Evolutionary conservation across 2,113 vertebrate genomes (phyloP).

Genomic region (Struthio camelus): DNA sequence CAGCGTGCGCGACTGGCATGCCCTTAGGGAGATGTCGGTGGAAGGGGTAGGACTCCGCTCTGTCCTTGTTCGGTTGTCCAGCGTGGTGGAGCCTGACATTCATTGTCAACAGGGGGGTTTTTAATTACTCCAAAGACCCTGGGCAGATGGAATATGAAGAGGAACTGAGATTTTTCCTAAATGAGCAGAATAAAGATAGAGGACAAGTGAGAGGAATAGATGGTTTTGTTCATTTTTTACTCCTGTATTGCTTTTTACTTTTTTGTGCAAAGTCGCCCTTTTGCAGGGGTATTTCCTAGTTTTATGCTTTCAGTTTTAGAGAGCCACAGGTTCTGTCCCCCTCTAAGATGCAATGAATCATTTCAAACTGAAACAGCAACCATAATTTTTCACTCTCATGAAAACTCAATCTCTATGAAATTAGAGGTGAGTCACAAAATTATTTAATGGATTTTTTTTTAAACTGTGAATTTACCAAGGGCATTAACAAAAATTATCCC

Average conservation of each 20-base stretch:
- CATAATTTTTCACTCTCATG: not conserved
- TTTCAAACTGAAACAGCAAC: not conserved
- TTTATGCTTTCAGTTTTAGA: not conserved
- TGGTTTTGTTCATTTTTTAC: not conserved
- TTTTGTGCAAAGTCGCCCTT: not conserved
- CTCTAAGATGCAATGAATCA: not conserved
- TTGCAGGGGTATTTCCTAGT: not conserved
- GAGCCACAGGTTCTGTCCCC: not conserved
- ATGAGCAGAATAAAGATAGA: not conserved
- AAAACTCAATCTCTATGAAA: not conserved
- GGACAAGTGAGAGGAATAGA: not conserved
- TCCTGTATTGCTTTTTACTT: not conserved
- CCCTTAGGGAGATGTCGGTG: not conserved
- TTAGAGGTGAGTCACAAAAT: not conserved
- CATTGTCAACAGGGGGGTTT: not conserved
- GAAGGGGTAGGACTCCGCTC: not conserved
- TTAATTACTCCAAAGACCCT: not conserved
- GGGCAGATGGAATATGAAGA: not conserved
- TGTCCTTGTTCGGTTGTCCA: not conserved
- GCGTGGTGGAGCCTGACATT: not conserved
- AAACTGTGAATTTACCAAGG: not conserved
- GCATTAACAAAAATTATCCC: not conserved
- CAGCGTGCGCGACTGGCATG: fast-evolving
- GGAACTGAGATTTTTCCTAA: not conserved
- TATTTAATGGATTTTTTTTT: not conserved